Evolutionary conservation across 2,113 vertebrate species (phyloP).

Genomic region (Nanorana parkeri): DNA sequence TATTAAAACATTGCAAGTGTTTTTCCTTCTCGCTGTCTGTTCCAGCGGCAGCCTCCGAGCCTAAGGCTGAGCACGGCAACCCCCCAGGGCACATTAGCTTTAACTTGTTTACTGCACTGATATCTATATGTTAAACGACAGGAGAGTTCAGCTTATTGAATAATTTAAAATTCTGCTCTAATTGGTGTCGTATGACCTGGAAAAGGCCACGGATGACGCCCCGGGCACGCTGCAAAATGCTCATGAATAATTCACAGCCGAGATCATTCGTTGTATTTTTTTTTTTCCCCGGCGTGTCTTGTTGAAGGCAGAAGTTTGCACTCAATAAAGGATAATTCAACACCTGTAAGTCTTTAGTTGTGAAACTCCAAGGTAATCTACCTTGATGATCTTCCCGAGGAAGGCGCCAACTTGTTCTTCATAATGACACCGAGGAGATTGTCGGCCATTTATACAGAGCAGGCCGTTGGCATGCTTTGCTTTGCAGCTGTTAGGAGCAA

Average conservation of each 20-base stretch:
- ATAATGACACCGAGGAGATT: conserved; percentile 78
- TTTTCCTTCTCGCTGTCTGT: conserved; percentile 69
- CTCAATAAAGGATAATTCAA: conserved; percentile 80
- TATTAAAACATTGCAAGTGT: conserved; percentile 75
- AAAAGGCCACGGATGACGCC: conserved; percentile 81
- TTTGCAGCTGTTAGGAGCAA: conserved; percentile 74
- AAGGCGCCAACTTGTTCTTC: conserved; percentile 72
- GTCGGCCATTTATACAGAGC: conserved; percentile 75
- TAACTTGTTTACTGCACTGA: conserved; percentile 85
- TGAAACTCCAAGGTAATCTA: conserved; percentile 79
- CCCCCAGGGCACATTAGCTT: conserved; percentile 81
- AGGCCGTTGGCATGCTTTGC: conserved; percentile 72
- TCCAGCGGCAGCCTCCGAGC: conserved; percentile 65
- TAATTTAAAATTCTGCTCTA: conserved; percentile 86
- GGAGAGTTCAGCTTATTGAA: conserved; percentile 85
- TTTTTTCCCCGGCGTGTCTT: conserved; percentile 70
- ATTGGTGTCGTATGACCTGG: conserved; percentile 83
- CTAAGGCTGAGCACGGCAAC: conserved; percentile 66
- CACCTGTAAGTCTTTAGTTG: conserved; percentile 86
- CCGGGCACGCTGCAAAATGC: conserved; percentile 78
- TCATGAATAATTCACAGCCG: conserved; percentile 83
- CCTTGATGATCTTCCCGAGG: conserved; percentile 80
- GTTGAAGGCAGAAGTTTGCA: conserved; percentile 80
- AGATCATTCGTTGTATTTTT: conserved; percentile 73
- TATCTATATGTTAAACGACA: conserved; percentile 86